Percentiles rank a stretch among this genome's conserved stretches.
Conservation (phyloP, 2,113 vertebrate genomes). For the Ochotona curzoniae region DNA sequence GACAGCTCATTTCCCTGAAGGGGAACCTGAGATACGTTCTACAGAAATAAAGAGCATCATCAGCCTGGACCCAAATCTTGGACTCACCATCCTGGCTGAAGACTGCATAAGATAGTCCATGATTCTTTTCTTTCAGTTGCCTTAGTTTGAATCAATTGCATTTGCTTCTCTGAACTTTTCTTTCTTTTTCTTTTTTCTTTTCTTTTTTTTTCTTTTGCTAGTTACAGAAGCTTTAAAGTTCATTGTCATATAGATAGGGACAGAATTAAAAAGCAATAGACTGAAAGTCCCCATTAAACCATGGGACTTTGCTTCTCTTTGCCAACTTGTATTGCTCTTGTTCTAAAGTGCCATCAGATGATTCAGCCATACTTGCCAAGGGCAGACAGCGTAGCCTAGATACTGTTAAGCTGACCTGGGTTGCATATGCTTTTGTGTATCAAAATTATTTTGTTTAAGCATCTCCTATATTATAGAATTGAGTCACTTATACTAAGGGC, state of each 20-base stretch:
- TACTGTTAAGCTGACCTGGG: not conserved
- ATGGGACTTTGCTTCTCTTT: constrained; percentile 30
- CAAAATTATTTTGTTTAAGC: not conserved
- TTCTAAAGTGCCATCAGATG: not conserved
- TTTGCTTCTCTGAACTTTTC: constrained; percentile 45
- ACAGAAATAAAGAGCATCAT: constrained; percentile 87
- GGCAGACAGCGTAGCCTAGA: not conserved
- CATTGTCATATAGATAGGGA: not conserved
- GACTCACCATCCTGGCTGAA: not conserved
- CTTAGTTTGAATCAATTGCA: constrained; percentile 8
- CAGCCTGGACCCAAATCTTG: not conserved
- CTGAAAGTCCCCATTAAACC: not conserved
- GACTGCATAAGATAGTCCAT: not conserved
- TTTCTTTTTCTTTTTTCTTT: not conserved
- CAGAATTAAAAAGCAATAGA: constrained; percentile 19
- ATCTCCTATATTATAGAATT: constrained; percentile 14
- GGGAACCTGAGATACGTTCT: constrained; percentile 93
- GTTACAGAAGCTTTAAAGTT: constrained; percentile 7
- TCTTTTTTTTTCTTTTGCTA: not conserved
- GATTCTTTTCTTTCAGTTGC: not conserved
- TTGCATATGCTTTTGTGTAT: constrained; percentile 17
- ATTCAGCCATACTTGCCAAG: constrained; percentile 48
- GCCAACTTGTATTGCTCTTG: not conserved
- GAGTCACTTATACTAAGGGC: constrained; percentile 37
- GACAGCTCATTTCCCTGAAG: constrained; percentile 92